phyloP scores from a whole-genome alignment of 2,797 vertebrate species.

The Manis pentadactyla region DNA sequence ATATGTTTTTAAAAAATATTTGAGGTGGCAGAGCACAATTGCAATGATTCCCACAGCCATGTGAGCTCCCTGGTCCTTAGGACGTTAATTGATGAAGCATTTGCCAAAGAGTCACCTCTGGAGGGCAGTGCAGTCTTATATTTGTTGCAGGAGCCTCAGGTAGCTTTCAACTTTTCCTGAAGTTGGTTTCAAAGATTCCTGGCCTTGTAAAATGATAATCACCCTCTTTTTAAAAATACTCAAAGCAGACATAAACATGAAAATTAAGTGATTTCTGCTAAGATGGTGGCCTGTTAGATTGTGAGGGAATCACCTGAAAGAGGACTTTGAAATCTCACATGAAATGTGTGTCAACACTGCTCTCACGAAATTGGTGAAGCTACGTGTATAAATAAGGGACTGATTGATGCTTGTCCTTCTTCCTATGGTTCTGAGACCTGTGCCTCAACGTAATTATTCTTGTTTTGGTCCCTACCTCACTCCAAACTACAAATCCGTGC shows the following conservation, averaged over 20 bases:
- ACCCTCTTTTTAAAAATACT: background rate
- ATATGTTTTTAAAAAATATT: background rate
- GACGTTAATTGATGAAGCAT: background rate
- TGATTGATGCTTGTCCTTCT: accelerated
- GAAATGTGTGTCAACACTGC: background rate
- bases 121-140: slow-evolving; percentile 74
- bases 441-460: background rate
- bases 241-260: background rate
- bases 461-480: background rate
- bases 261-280: background rate
- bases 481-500: background rate
- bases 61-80: background rate
- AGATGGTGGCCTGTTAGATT: background rate
- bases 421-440: background rate
- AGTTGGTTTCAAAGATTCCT: slow-evolving; percentile 51
- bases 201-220: background rate
- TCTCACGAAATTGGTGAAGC: background rate
- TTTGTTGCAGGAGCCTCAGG: slow-evolving; percentile 44
- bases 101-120: slow-evolving; percentile 74
- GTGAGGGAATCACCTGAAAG: background rate
- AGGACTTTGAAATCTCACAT: background rate
- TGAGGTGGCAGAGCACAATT: background rate
- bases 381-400: too few species aligned
- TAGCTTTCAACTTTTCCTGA: background rate
- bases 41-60: background rate